Conservation (phyloP, 2,797 vertebrate species). For the Menidia menidia region DNA sequence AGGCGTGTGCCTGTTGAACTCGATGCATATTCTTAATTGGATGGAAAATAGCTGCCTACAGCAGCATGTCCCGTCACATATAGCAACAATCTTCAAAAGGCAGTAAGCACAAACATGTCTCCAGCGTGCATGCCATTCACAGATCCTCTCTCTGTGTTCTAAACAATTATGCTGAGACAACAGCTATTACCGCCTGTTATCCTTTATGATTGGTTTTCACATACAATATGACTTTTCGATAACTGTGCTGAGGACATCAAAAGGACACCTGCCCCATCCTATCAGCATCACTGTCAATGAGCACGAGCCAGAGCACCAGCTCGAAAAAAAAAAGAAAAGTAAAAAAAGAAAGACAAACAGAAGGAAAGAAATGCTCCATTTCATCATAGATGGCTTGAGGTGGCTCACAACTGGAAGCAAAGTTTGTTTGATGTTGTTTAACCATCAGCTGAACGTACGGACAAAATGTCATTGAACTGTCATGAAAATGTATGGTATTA, state of each 20-base stretch:
- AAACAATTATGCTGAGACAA: conserved; percentile 73
- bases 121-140: conserved; percentile 39
- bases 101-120: conserved; percentile 38
- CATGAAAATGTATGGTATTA: neutral
- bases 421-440: conserved; percentile 17
- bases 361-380: conserved; percentile 7
- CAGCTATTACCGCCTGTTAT: conserved; percentile 77
- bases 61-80: conserved; percentile 44
- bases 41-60: conserved; percentile 65
- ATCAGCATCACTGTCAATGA: conserved; percentile 73
- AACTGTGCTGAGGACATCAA: conserved; percentile 72
- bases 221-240: conserved; percentile 74
- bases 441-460: conserved; percentile 7
- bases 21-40: conserved; percentile 69
- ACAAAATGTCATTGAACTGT: conserved; percentile 5
- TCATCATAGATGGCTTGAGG: conserved; percentile 32
- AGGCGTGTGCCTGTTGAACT: conserved; percentile 62
- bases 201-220: conserved; percentile 73
- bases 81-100: conserved; percentile 62
- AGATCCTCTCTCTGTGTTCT: conserved; percentile 30
- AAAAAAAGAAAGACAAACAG: conserved; percentile 5
- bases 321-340: neutral
- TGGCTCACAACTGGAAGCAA: conserved; percentile 20
- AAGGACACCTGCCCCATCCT: conserved; percentile 71
- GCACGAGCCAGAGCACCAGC: conserved; percentile 45